Percentiles rank a stretch among this genome's conserved stretches.
Evolutionary conservation across 2,888 invertebrate species (phyloP).

Genomic region (Halictus ligatus): DNA sequence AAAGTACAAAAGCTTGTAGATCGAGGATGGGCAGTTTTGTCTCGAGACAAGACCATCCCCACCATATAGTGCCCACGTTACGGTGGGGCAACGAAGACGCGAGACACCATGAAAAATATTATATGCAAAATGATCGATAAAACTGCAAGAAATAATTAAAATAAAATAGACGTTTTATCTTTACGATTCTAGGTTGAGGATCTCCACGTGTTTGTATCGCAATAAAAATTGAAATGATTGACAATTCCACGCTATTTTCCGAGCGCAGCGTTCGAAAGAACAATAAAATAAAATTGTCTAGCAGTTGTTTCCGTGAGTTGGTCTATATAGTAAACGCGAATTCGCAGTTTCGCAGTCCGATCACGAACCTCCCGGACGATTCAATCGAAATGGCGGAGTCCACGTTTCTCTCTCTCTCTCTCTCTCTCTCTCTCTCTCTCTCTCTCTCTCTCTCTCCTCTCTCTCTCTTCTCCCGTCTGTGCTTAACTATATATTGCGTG

Average conservation of each 20-base stretch:
- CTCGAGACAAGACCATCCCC: too few species aligned
- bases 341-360: background rate
- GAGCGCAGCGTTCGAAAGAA: background rate
- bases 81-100: too few species aligned
- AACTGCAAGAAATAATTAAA: too few species aligned
- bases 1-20: too few species aligned
- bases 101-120: too few species aligned
- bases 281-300: background rate
- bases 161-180: background rate
- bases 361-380: background rate
- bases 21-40: too few species aligned
- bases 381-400: conserved; percentile 26
- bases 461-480: background rate
- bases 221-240: background rate
- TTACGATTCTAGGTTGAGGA: background rate
- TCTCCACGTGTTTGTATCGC: background rate
- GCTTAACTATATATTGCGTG: conserved; percentile 48
- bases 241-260: background rate
- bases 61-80: too few species aligned
- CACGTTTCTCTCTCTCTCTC: background rate
- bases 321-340: background rate
- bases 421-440: background rate
- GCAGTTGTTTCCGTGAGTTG: background rate
- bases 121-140: too few species aligned
- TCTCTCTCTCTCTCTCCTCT: background rate